These are phyloP conservation scores for Holothuria leucospilota DNA, from an alignment of 53 echinoderm and acorn worm genomes.

Conservation along the genomic window DNA sequence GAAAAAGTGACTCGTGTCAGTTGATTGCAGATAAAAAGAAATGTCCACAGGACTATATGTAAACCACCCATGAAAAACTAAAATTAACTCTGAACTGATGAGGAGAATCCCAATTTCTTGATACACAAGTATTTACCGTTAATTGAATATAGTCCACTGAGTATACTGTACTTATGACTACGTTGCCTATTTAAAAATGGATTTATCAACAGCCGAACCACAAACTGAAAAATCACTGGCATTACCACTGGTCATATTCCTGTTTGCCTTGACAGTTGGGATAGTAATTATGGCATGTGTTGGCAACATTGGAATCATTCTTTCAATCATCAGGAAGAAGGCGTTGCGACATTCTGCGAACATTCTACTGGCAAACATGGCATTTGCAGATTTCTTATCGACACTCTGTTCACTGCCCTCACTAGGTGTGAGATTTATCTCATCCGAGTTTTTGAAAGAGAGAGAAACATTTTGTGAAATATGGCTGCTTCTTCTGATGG, in stretches of 20 bases:
- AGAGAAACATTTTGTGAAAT: conserved; percentile 1
- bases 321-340: conserved; percentile 11
- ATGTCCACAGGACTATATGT: too few species aligned
- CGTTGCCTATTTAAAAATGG: too few species aligned
- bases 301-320: background rate
- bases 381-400: conserved; percentile 8
- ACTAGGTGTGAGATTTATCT: conserved; percentile 4
- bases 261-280: background rate
- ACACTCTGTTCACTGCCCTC: conserved; percentile 8
- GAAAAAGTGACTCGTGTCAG: conserved; percentile 83
- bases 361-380: conserved; percentile 17
- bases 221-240: too few species aligned
- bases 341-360: conserved; percentile 18
- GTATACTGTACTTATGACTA: too few species aligned
- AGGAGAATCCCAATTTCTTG: too few species aligned
- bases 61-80: too few species aligned
- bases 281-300: conserved; percentile 9
- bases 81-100: too few species aligned
- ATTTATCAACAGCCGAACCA: too few species aligned
- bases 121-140: too few species aligned
- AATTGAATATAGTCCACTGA: too few species aligned
- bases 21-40: too few species aligned
- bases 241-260: background rate
- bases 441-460: background rate
- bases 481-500: conserved; percentile 6